These are phyloP conservation scores for Mystacides longicornis DNA, from an alignment of 2,888 invertebrate species.

Conservation along the genomic window DNA sequence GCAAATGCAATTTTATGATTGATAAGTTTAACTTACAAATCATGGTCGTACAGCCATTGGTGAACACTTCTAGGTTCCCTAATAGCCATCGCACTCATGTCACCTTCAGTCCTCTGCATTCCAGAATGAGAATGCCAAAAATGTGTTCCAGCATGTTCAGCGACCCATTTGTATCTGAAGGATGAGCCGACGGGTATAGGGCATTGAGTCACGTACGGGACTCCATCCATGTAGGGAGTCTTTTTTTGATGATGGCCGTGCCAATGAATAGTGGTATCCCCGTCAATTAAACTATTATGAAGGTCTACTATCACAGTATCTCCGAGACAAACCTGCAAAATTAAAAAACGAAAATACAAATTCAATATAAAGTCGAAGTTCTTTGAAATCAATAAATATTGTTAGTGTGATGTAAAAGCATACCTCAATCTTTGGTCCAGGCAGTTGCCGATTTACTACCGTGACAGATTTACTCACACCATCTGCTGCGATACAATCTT, in stretches of 20 bases:
- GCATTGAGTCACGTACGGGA: constrained; percentile 79
- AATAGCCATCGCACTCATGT: constrained; percentile 72
- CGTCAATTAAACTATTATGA: constrained; percentile 67
- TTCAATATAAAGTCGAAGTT: background rate
- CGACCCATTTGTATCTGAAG: constrained; percentile 57
- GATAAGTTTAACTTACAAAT: constrained; percentile 39
- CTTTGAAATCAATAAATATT: too few species aligned
- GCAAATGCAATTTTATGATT: background rate
- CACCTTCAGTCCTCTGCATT: constrained; percentile 80
- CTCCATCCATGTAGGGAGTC: constrained; percentile 84
- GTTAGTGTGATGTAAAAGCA: too few species aligned
- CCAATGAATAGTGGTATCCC: constrained; percentile 86
- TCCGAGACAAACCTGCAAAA: constrained; percentile 67
- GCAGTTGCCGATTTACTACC: constrained; percentile 78
- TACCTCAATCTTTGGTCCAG: constrained; percentile 79
- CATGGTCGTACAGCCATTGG: constrained; percentile 65
- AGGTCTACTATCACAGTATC: constrained; percentile 79
- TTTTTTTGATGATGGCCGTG: constrained; percentile 78
- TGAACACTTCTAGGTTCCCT: constrained; percentile 61
- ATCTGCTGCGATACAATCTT: constrained; percentile 78
- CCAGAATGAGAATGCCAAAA: constrained; percentile 71
- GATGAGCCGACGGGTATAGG: constrained; percentile 69
- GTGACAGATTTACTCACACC: constrained; percentile 68
- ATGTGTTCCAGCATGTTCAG: constrained; percentile 69
- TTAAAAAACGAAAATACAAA: background rate